A percentile compares a stretch with the other conserved stretches of the same genome.
Evolutionary conservation across 1,140 invertebrate genomes (phyloP).

Genomic region (Cotesia chilonis): DNA sequence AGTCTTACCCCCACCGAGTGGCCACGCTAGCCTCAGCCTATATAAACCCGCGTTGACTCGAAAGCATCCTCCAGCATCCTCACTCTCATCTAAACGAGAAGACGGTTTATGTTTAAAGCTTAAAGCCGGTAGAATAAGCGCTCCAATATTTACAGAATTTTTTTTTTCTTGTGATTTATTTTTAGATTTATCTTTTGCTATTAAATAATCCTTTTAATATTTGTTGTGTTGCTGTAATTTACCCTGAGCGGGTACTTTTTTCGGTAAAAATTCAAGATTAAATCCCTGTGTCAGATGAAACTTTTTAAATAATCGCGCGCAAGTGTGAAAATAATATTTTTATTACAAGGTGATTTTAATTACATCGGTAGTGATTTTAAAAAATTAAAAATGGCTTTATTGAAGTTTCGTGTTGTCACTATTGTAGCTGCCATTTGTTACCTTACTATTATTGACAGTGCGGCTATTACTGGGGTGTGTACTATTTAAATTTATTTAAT

Average conservation of each 20-base stretch:
- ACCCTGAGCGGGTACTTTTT: too few relatives aligned
- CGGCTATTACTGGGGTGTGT: slow-evolving; percentile 51
- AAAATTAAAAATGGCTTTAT: slow-evolving; percentile 40
- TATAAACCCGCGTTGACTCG: slow-evolving; percentile 58
- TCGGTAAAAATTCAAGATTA: too few relatives aligned
- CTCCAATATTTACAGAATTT: not conserved
- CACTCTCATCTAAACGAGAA: slow-evolving; percentile 53
- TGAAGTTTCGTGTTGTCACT: slow-evolving; percentile 37
- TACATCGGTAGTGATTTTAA: not conserved
- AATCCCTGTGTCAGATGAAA: not conserved
- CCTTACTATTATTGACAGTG: slow-evolving; percentile 42
- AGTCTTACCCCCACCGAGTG: slow-evolving; percentile 47
- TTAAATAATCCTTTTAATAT: not conserved
- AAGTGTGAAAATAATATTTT: not conserved
- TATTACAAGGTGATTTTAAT: not conserved
- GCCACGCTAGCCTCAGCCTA: slow-evolving; percentile 53
- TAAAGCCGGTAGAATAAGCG: slow-evolving; percentile 43
- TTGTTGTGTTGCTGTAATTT: too few relatives aligned
- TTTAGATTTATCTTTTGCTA: not conserved
- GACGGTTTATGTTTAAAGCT: slow-evolving; percentile 56
- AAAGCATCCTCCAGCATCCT: slow-evolving; percentile 51
- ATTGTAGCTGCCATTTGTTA: slow-evolving; percentile 43
- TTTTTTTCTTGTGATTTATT: not conserved
- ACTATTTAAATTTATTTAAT: slow-evolving; percentile 5
- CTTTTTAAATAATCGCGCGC: not conserved